A percentile compares a stretch with the other conserved stretches of the same genome.
Evolutionary conservation across 2,797 vertebrate species (phyloP).

Genomic region (Trichosurus vulpecula): DNA sequence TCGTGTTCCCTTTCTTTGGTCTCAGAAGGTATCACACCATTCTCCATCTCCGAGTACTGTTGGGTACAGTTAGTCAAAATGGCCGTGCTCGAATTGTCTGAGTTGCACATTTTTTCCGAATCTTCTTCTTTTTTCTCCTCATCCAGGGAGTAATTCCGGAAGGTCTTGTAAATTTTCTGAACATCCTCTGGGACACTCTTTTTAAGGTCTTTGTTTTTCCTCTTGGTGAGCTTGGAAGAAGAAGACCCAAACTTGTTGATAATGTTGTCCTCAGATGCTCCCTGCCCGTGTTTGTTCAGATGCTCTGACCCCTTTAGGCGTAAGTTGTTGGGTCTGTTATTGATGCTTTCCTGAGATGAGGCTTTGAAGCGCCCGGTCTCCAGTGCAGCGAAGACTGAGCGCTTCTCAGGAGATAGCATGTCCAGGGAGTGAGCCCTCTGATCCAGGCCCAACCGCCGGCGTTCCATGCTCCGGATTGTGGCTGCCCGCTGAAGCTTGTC

Average conservation of each 20-base stretch:
- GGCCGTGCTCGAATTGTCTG: slow-evolving; percentile 90
- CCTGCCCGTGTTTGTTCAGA: slow-evolving; percentile 89
- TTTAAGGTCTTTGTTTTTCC: slow-evolving; percentile 93
- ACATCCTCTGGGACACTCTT: slow-evolving; percentile 92
- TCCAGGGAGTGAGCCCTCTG: slow-evolving; percentile 97
- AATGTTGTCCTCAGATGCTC: slow-evolving; percentile 95
- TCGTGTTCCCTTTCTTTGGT: slow-evolving; percentile 90
- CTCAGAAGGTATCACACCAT: slow-evolving; percentile 87
- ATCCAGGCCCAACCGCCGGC: slow-evolving; percentile 94
- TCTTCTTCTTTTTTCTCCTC: slow-evolving; percentile 90
- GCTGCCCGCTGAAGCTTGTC: slow-evolving; percentile 97
- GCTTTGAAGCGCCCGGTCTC: slow-evolving; percentile 94
- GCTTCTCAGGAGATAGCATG: slow-evolving; percentile 96
- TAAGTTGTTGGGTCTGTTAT: slow-evolving; percentile 95
- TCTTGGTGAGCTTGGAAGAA: slow-evolving; percentile 92
- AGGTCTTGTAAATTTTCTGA: slow-evolving; percentile 89
- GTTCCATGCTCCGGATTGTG: slow-evolving; percentile 98
- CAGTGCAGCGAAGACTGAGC: slow-evolving; percentile 94
- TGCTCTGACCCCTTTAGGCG: slow-evolving; percentile 90
- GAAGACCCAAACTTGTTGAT: slow-evolving; percentile 95
- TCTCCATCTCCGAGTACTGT: slow-evolving; percentile 87
- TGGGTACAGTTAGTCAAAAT: slow-evolving; percentile 88
- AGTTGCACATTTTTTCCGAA: slow-evolving; percentile 84
- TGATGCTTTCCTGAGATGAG: slow-evolving; percentile 97
- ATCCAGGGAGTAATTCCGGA: slow-evolving; percentile 89